Evolutionary conservation across 2,888 invertebrate genomes (phyloP), one percentile per base, ranked within the genome.

Genomic region (Cataglyphis livida): DNA sequence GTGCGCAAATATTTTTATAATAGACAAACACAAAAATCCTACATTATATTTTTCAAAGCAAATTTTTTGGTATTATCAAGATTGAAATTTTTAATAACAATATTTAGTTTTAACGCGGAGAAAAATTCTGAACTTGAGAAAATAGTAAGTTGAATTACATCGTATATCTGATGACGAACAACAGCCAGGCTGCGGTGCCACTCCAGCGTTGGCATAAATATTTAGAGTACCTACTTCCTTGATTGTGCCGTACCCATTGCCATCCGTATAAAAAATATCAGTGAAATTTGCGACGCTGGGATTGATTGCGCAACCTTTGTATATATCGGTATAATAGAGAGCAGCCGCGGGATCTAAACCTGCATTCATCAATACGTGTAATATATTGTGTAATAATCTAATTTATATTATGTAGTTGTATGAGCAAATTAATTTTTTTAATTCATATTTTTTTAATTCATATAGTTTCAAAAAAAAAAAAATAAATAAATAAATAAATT

Each of bases 151-250:
- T 38, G 6, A 12, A 64, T 62, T 62, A 64, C 64, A n/a, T 21
- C 7, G 35, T 21, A 57, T 21, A 21, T 21, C 10, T 57, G 4
- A 0, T 15, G 64, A 21, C 1, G 6, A 38, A 21, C 12, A 38
- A 7, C 64, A 64, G 21, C 35, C 64, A 38, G 64, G 64, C 1
- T 64, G 64, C 6, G 64, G 64, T 38, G 64, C 38, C 15, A 38
- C 15, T 64, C 64, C 64, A 12, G 9, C 3, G 38, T 64, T 64
- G 21, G 12, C 64, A 21, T 64, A 64, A 64, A 64, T 21, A 38
- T 64, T 38, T 15, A 64, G 35, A 3, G 10, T 38, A 38, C 64
- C 64, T 35, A 64, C 64, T 35, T 64, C 10, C 15, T 21, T 7
- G 15, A 15, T 6, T 3, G 15, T 21, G 7, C 32, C 35, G 12